These are phyloP conservation scores for Drosophila parvula DNA, from an alignment of 1,140 invertebrate species.

Conservation along the genomic window DNA sequence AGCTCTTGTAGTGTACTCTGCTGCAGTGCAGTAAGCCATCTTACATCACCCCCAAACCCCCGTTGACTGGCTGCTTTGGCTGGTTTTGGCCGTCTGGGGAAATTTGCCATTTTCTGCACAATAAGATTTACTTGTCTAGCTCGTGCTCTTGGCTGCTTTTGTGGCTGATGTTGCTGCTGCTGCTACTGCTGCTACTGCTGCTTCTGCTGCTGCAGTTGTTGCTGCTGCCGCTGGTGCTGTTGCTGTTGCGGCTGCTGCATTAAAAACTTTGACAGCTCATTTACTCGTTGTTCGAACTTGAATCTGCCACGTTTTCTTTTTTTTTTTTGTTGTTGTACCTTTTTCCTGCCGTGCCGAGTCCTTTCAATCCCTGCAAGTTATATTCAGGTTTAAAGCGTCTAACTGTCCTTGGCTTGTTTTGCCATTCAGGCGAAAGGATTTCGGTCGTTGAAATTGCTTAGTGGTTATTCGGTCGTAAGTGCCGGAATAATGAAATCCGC, in stretches of 20 bases:
- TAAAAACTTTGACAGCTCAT: constrained; percentile 83
- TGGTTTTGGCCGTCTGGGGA: constrained; percentile 79
- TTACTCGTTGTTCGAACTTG: constrained; percentile 82
- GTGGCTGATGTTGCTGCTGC: constrained; percentile 49
- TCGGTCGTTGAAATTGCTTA: constrained; percentile 70
- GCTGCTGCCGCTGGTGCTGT: constrained; percentile 36
- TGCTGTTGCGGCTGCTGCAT: constrained; percentile 62
- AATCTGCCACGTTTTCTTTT: constrained; percentile 23
- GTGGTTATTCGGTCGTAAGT: constrained; percentile 79
- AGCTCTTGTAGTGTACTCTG: constrained; percentile 24
- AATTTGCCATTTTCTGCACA: constrained; percentile 82
- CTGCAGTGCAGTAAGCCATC: constrained; percentile 50
- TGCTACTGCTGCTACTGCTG: constrained; percentile 31
- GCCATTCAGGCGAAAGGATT: constrained; percentile 52
- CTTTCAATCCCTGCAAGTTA: constrained; percentile 38
- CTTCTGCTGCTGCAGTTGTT: constrained; percentile 28
- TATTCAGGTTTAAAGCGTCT: constrained; percentile 74
- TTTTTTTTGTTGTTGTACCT: neutral
- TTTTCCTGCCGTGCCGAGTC: neutral
- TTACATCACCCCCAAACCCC: constrained; percentile 21
- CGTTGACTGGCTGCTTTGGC: constrained; percentile 47
- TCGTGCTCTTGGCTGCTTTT: constrained; percentile 77
- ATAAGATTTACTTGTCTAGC: constrained; percentile 83
- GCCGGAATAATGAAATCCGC: constrained; percentile 81
- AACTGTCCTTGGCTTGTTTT: constrained; percentile 65